Evolutionary conservation across 2,888 invertebrate species (phyloP).

Genomic region (Apomyelois bistriatella): DNA sequence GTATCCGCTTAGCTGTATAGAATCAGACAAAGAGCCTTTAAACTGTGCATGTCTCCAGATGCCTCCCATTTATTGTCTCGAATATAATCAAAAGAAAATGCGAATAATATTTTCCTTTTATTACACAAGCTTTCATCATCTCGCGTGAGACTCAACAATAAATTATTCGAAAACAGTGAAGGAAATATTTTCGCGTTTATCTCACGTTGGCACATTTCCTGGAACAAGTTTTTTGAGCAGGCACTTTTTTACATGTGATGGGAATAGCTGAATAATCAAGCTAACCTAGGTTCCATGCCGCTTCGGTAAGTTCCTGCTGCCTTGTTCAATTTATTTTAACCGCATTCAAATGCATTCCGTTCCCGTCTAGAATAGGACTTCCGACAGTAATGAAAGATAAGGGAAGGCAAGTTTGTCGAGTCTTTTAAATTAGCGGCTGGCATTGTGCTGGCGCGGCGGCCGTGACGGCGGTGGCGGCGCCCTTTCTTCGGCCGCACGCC

Average conservation of each 20-base stretch:
- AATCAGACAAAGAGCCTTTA: neutral
- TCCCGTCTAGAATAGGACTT: constrained; percentile 44
- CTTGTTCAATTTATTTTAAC: constrained; percentile 12
- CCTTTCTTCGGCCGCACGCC: constrained; percentile 48
- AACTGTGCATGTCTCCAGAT: neutral
- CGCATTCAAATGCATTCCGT: constrained; percentile 27
- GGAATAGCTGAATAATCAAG: neutral
- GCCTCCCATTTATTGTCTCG: neutral
- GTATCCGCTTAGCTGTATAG: too few species aligned
- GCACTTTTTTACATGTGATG: neutral
- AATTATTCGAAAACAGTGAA: constrained; percentile 1
- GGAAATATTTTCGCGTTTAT: constrained; percentile 2
- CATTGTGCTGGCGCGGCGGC: constrained; percentile 56
- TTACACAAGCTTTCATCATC: constrained; percentile 5
- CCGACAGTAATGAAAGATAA: constrained; percentile 62
- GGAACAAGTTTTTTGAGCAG: neutral
- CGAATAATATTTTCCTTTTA: constrained; percentile 5
- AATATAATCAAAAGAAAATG: neutral
- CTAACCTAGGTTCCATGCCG: too few species aligned
- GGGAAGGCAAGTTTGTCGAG: constrained; percentile 55
- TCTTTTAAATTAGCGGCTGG: constrained; percentile 53
- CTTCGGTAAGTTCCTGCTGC: too few species aligned
- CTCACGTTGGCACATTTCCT: neutral
- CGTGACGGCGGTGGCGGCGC: constrained; percentile 50
- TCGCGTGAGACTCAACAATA: constrained; percentile 6